Percentiles rank a stretch among this genome's conserved stretches.
Evolutionary conservation across 1,140 invertebrate genomes (phyloP).

Genomic region (Mizuhopecten yessoensis): DNA sequence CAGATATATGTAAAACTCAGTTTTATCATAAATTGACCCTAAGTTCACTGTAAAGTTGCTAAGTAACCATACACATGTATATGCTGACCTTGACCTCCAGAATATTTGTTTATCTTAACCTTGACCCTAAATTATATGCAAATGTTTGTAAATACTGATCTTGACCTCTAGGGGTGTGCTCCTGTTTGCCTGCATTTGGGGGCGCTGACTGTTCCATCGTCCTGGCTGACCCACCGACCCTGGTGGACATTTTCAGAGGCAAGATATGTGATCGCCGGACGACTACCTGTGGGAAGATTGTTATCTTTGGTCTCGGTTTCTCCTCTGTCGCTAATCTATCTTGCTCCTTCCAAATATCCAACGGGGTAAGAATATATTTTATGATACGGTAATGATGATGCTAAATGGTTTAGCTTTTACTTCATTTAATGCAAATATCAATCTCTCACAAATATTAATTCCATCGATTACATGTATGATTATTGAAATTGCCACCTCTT

Average conservation of each 20-base stretch:
- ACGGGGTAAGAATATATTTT: slow-evolving; percentile 46
- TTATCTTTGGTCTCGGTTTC: slow-evolving; percentile 65
- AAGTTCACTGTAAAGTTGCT: no score
- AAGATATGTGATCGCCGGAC: slow-evolving; percentile 57
- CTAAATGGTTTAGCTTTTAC: background rate
- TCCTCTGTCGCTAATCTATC: slow-evolving; percentile 51
- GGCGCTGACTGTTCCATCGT: slow-evolving; percentile 66
- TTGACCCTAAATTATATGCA: slow-evolving; percentile 48
- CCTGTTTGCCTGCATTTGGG: slow-evolving; percentile 58
- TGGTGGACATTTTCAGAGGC: slow-evolving; percentile 49
- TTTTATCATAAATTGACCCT: no score
- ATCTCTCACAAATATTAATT: no score
- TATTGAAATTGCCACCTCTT: no score
- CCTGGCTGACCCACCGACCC: slow-evolving; percentile 54
- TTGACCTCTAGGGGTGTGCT: slow-evolving; percentile 65
- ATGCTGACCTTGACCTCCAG: background rate
- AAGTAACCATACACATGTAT: no score
- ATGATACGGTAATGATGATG: background rate
- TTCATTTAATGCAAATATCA: no score
- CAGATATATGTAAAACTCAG: no score
- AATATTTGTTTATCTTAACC: background rate
- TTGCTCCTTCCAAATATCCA: slow-evolving; percentile 56
- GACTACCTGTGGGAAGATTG: slow-evolving; percentile 54
- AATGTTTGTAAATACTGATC: no score
- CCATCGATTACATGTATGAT: no score